Conservation (phyloP, 92 coral and sea anemone genomes). For the Actinernus sp. region DNA sequence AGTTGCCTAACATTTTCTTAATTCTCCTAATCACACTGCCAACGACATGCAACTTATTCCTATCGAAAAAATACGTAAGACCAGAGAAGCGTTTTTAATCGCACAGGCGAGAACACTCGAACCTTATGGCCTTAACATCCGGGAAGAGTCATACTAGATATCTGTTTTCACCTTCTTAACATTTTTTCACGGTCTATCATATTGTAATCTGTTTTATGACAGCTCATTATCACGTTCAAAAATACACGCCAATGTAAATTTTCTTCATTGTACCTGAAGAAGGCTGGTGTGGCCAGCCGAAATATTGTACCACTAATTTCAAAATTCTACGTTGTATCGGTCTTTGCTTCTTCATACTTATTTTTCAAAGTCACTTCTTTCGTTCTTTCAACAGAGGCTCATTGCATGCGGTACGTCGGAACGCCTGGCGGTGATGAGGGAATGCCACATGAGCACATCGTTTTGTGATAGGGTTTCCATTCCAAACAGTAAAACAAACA, state of each 20-base stretch:
- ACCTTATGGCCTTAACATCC: constrained; percentile 10
- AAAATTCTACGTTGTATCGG: too few species aligned
- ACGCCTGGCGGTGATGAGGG: constrained; percentile 28
- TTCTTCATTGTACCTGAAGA: too few species aligned
- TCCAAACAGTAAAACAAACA: constrained; percentile 2
- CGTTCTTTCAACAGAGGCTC: constrained; percentile 33
- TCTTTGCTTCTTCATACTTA: too few species aligned
- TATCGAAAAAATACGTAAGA: background rate
- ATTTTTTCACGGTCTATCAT: too few species aligned
- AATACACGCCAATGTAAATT: too few species aligned
- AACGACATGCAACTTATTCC: constrained; percentile 7
- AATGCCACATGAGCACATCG: constrained; percentile 3
- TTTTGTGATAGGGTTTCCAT: constrained; percentile 27
- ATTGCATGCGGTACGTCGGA: constrained; percentile 27
- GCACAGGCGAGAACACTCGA: constrained; percentile 8
- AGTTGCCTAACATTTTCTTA: background rate
- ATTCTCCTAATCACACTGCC: background rate
- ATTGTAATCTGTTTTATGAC: too few species aligned
- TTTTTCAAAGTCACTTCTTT: constrained; percentile 19
- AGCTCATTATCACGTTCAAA: too few species aligned
- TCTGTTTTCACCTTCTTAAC: too few species aligned
- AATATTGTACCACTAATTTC: too few species aligned
- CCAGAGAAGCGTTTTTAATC: constrained; percentile 9
- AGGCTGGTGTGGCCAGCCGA: too few species aligned
- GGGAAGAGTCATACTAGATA: background rate